phyloP scores from a whole-genome alignment of 2,113 vertebrate species.

The Sorex araneus region DNA sequence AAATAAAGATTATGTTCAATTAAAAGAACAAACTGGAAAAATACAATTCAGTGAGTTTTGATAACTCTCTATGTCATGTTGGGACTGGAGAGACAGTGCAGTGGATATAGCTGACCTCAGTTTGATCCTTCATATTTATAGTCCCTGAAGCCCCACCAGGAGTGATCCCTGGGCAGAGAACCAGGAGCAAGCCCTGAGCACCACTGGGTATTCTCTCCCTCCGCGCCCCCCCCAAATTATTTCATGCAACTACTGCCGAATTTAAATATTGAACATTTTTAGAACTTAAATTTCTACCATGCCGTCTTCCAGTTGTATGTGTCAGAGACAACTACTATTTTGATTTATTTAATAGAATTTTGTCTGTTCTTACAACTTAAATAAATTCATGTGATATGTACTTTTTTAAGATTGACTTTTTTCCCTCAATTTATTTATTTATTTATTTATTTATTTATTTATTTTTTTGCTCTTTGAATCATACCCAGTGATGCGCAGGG shows the following conservation, averaged over 20 bases:
- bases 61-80: constrained; percentile 10
- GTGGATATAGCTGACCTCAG: no score
- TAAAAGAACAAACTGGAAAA: constrained; percentile 40
- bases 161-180: no score
- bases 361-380: not conserved
- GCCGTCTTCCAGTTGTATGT: not conserved
- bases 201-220: no score
- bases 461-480: no score
- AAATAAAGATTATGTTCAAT: constrained; percentile 33
- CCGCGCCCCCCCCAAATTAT: no score
- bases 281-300: not conserved
- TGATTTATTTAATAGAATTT: not conserved
- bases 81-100: no score
- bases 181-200: no score
- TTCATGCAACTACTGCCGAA: not conserved
- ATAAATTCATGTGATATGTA: not conserved
- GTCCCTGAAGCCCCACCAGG: no score
- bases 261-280: not conserved
- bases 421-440: no score
- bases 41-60: not conserved
- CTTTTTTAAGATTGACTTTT: not conserved
- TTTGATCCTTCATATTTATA: no score
- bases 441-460: no score
- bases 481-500: no score
- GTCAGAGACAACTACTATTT: not conserved